Evolutionary conservation across 1,140 invertebrate species (phyloP).

Genomic region (Scaptomyza montana): DNA sequence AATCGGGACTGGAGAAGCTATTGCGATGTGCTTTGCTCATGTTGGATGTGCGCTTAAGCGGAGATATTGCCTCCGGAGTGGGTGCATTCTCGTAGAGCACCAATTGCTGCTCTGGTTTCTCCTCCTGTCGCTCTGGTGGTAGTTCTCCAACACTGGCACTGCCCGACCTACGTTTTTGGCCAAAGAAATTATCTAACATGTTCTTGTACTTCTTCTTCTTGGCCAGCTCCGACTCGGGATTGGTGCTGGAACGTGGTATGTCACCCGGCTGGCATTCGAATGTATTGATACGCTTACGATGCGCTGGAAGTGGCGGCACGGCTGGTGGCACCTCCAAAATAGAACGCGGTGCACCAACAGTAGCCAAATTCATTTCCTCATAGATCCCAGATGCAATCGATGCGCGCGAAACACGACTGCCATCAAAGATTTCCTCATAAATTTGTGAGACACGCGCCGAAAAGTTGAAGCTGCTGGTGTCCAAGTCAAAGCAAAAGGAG

Average conservation of each 20-base stretch:
- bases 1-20: conserved; percentile 81
- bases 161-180: conserved; percentile 67
- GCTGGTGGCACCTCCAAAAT: conserved; percentile 61
- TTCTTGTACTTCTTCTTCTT: conserved; percentile 81
- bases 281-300: conserved; percentile 75
- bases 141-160: conserved; percentile 65
- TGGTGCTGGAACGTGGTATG: conserved; percentile 73
- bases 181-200: conserved; percentile 76
- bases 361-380: conserved; percentile 78
- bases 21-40: conserved; percentile 68
- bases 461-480: conserved; percentile 53
- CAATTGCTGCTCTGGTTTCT: conserved; percentile 5
- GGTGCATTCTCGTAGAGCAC: conserved; percentile 66
- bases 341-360: conserved; percentile 12
- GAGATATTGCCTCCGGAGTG: conserved; percentile 39
- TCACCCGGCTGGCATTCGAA: conserved; percentile 60
- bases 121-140: not conserved
- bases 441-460: conserved; percentile 77
- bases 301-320: conserved; percentile 68
- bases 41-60: conserved; percentile 32
- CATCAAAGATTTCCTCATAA: conserved; percentile 82
- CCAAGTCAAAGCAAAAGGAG: conserved; percentile 44
- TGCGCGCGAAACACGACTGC: conserved; percentile 68
- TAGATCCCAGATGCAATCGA: conserved; percentile 83
- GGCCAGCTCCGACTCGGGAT: conserved; percentile 78